Evolutionary conservation across 2,888 invertebrate genomes (phyloP), one percentile per base, ranked within the genome.

Genomic region (Drosophila eohydei): DNA sequence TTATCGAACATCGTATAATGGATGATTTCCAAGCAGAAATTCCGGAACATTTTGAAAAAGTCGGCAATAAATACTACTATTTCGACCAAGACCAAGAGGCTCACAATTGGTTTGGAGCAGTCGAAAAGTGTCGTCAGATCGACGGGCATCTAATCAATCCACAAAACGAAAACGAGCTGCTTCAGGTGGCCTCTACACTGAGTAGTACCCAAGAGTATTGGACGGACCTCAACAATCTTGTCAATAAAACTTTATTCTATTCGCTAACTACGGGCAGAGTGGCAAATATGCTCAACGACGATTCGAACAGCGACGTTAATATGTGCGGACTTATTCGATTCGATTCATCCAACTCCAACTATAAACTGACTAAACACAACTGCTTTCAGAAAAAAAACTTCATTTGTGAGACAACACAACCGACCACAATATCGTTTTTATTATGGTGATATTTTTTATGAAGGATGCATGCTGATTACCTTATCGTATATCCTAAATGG

Each of bases 221-320:
- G 74, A 74, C 78, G 1, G 78, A 78, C 59, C 8, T 78, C 11
- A 78, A 78, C 12, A 78, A 77, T 36, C 60, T 73, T 1, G 54
- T 32, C 0, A 3, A 51, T 0, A 0, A 0, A 2, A 0, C 0
- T 0, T 7, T 0, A 1, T 73, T 60, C 52, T 44, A 43, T 51
- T 77, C 73, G 8, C 14, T 69, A 28, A 72, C 76, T 1, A 68
- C 71, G 2, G 76, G 76, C 1, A 0, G 0, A 0, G 0, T 2
- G 0, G 54, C 43, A 2, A 11, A n/a, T 0, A 21, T 71, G 12
- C 26, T 60, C 9, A 61, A 38, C n/a, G 4, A 7, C 0, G 0
- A 36, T 0, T 7, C 12, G 2, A 0, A 7, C n/a, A 2, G 2
- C 6, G 3, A 9, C 4, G 3, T 2, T 0, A 36, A 36, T n/a